Percentiles rank a stretch among this genome's conserved stretches.
phyloP scores from a whole-genome alignment of 2,113 vertebrate species.

The Macaca nemestrina region DNA sequence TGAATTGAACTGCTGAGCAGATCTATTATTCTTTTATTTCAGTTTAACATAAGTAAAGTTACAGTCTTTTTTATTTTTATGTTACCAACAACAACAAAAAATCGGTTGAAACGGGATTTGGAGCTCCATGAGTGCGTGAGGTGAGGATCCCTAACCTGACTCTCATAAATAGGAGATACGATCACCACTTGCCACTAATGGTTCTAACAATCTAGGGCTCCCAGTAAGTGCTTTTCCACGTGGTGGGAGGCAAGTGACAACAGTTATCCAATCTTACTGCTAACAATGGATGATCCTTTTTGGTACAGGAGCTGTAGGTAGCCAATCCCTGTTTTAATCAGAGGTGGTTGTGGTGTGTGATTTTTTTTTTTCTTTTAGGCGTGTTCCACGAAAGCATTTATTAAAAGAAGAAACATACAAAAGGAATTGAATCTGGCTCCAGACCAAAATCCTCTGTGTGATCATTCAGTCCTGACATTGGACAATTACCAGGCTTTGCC shows the following conservation, averaged over 20 bases:
- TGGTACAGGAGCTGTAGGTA: background rate
- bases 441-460: background rate
- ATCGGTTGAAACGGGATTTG: conserved; percentile 15
- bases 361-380: background rate
- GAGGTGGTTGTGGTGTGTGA: background rate
- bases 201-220: conserved; percentile 11
- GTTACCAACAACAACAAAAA: background rate
- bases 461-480: background rate
- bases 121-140: background rate
- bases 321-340: background rate
- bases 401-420: background rate
- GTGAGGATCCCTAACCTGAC: conserved; percentile 51
- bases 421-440: background rate
- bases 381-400: background rate
- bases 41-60: background rate
- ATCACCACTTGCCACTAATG: conserved; percentile 30
- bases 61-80: background rate
- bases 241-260: background rate
- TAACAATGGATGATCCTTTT: background rate
- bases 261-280: background rate
- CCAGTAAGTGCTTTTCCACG: background rate
- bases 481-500: background rate
- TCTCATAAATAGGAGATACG: conserved; percentile 63
- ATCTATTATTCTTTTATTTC: background rate
- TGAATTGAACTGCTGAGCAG: background rate